Evolutionary conservation across 2,888 invertebrate genomes (phyloP).

Genomic region (Anoplius nigerrimus): DNA sequence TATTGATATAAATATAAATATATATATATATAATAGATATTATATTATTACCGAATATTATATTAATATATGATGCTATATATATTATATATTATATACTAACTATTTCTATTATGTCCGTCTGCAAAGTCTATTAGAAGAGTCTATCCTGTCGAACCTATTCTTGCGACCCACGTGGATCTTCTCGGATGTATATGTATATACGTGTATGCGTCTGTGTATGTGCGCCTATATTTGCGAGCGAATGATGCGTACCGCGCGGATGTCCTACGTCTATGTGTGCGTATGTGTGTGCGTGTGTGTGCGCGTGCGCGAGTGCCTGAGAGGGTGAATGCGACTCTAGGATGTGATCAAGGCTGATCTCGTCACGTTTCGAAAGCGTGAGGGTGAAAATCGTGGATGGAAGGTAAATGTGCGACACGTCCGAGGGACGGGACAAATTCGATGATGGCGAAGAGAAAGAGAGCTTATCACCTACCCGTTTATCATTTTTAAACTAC

Average conservation of each 20-base stretch:
- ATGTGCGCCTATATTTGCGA: slow-evolving; percentile 29
- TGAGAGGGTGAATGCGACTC: slow-evolving; percentile 10
- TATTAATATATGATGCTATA: slow-evolving; percentile 64
- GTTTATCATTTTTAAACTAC: no score
- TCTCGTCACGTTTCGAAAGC: slow-evolving; percentile 30
- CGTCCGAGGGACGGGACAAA: slow-evolving; percentile 1
- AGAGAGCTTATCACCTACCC: no score
- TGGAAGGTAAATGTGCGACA: slow-evolving; percentile 3
- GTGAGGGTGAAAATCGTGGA: not conserved
- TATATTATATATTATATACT: slow-evolving; percentile 36
- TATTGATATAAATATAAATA: slow-evolving; percentile 58
- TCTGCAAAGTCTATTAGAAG: slow-evolving; percentile 75
- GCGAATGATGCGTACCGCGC: not conserved
- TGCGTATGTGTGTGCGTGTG: not conserved
- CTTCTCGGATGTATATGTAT: slow-evolving; percentile 53
- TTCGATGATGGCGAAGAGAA: not conserved
- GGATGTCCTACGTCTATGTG: not conserved
- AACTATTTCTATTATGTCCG: slow-evolving; percentile 74
- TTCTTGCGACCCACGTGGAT: slow-evolving; percentile 58
- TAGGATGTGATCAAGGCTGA: slow-evolving; percentile 40
- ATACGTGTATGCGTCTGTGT: slow-evolving; percentile 49
- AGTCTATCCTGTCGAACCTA: slow-evolving; percentile 68
- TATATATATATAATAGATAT: slow-evolving; percentile 58
- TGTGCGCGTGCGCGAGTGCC: slow-evolving; percentile 8
- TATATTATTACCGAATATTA: slow-evolving; percentile 66